Evolutionary conservation across 1,140 invertebrate species (phyloP), one percentile per base, ranked within the genome.

Genomic region (Solen grandis): DNA sequence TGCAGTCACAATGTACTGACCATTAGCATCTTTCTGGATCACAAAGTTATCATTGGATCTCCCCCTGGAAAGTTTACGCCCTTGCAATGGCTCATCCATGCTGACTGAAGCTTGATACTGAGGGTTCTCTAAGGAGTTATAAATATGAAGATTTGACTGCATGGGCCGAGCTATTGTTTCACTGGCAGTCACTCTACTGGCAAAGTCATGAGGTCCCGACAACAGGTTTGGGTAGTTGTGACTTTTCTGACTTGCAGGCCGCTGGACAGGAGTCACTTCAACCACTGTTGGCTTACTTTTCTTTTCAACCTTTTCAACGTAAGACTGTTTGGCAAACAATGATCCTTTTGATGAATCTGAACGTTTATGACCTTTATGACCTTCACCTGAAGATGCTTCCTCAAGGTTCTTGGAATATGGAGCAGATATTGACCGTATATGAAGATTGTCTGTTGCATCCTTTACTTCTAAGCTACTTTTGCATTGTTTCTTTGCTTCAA

Each of bases 401-500:
- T 52, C 8, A 38, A 19, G 46, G 52, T 2, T 19, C 57, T 65
- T 27, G 66, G 25, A 16, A 54, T 87, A 78, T 33, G 88, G 88
- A 31, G 86, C 86, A 35, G 89, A 90, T 13, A 87, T 57, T 19
- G 85, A 88, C 19, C 89, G 59, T 1, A 90, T 79, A 76, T 89
- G 88, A 1, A 89, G 78, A 46, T 70, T 68, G 36, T 85, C 70
- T 81, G 52, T 63, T 25, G 65, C 22, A 19, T n/a, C 4, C 13
- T 41, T 41, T 41, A 55, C 57, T 13, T 50, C 4, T 27, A 81
- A 66, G 41, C 77, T 38, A 41, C 84, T 85, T 8, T 86, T 36
- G 29, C 72, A 52, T 29, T 72, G 73, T 54, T 60, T 80, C 22
- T 74, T 86, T 38, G 60, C 62, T 66, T 86, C 74, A 4, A 91